A percentile compares a stretch with the other conserved stretches of the same genome.
phyloP scores from a whole-genome alignment of 2,113 vertebrate species.

The Sceloporus tristichus region DNA sequence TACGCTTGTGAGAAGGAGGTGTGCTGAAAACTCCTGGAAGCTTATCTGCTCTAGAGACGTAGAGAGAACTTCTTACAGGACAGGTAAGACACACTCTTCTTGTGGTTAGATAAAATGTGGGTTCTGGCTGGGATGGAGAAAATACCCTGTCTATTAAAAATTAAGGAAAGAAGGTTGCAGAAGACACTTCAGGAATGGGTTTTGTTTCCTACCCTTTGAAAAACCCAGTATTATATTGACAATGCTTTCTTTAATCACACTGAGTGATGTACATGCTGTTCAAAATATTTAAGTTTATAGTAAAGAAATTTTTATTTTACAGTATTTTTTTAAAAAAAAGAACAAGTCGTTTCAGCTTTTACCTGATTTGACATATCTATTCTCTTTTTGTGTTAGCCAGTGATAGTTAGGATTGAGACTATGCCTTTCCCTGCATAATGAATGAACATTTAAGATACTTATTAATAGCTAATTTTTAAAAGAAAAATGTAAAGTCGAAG shows the following conservation, averaged over 20 bases:
- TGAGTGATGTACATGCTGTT: background rate
- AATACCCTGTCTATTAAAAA: background rate
- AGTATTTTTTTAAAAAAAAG: too few relatives aligned
- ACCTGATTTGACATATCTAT: too few relatives aligned
- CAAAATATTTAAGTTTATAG: background rate
- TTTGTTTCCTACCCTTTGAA: background rate
- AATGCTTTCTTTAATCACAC: background rate
- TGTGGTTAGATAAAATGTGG: background rate
- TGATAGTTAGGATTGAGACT: too few relatives aligned
- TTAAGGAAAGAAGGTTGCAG: background rate
- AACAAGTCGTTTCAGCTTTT: background rate
- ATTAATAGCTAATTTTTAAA: constrained; percentile 57
- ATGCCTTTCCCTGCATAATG: background rate
- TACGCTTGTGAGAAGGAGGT: background rate
- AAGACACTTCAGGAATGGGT: background rate
- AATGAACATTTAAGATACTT: constrained; percentile 25
- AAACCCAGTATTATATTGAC: background rate
- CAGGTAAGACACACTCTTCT: background rate
- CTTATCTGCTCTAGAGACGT: too few relatives aligned
- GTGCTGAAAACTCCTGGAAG: background rate
- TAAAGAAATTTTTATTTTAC: background rate
- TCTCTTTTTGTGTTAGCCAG: too few relatives aligned
- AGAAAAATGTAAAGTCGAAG: too few relatives aligned
- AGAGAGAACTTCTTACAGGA: background rate
- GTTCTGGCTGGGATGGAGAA: background rate